Percentiles rank a stretch among this genome's conserved stretches.
Evolutionary conservation across 2,113 vertebrate species (phyloP).

Genomic region (Arizona elegans): DNA sequence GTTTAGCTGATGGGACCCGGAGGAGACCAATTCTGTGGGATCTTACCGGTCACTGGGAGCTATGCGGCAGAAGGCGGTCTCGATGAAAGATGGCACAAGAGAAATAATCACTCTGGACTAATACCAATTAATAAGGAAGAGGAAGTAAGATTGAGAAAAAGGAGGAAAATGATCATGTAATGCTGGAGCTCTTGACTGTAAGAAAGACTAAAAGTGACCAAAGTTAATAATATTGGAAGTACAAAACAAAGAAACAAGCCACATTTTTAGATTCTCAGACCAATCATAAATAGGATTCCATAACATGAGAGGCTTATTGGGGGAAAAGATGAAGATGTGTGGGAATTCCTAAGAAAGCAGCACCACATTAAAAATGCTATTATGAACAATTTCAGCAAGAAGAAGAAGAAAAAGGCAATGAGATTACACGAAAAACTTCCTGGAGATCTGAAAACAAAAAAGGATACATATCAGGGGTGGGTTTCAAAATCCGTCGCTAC

Average conservation of each 20-base stretch:
- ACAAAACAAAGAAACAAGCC: not conserved
- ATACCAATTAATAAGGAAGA: not conserved
- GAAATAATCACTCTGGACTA: not conserved
- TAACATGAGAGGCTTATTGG: not conserved
- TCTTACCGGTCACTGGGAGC: too few species aligned
- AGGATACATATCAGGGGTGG: not conserved
- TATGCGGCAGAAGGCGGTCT: too few species aligned
- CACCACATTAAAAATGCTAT: not conserved
- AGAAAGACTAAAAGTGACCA: not conserved
- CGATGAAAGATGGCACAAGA: not conserved
- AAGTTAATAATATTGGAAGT: not conserved
- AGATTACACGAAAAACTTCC: not conserved
- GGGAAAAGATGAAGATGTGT: not conserved
- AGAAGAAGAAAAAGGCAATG: not conserved
- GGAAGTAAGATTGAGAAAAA: not conserved
- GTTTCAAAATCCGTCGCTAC: too few species aligned
- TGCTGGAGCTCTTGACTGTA: not conserved
- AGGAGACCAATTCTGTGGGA: too few species aligned
- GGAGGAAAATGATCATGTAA: not conserved
- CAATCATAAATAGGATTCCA: not conserved
- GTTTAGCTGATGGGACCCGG: too few species aligned
- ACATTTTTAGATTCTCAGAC: not conserved
- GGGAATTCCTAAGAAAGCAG: not conserved
- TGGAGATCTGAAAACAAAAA: not conserved
- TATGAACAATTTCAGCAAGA: not conserved